Evolutionary conservation across 2,888 invertebrate species (phyloP).

Genomic region (Melipona bicolor): DNA sequence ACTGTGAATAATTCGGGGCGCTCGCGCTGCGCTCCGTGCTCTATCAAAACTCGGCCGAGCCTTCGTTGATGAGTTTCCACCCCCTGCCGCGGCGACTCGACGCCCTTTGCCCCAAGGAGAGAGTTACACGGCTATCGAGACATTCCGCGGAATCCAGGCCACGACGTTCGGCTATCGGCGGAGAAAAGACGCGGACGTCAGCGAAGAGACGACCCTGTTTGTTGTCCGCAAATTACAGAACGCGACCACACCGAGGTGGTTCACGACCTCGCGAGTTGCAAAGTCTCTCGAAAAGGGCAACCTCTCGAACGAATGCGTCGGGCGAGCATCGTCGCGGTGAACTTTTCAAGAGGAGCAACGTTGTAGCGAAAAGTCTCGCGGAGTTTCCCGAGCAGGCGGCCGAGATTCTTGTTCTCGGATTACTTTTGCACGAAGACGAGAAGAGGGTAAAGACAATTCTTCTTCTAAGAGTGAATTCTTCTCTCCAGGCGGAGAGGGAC

Average conservation of each 20-base stretch:
- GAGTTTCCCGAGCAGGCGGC: too few relatives aligned
- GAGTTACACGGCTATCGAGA: slow-evolving; percentile 25
- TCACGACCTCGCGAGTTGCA: not conserved
- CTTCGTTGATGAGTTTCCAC: slow-evolving; percentile 39
- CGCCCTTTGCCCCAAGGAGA: not conserved
- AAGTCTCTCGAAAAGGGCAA: not conserved
- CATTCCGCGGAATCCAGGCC: slow-evolving; percentile 41
- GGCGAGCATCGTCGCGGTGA: slow-evolving; percentile 19
- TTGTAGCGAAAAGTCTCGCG: not conserved
- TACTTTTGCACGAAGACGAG: not conserved
- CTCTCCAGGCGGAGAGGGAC: too few relatives aligned
- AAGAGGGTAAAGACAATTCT: not conserved
- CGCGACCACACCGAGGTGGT: not conserved
- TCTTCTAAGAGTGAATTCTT: not conserved
- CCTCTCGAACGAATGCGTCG: not conserved
- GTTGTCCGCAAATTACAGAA: slow-evolving; percentile 50
- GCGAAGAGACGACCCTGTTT: slow-evolving; percentile 31
- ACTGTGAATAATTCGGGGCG: not conserved
- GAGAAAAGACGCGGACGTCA: slow-evolving; percentile 38
- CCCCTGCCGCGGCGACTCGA: not conserved
- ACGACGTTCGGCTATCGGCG: slow-evolving; percentile 12
- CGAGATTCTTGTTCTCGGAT: not conserved
- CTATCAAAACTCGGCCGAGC: slow-evolving; percentile 32
- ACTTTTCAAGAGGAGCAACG: slow-evolving; percentile 16
- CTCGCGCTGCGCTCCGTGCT: not conserved